Conservation (phyloP, 2,888 invertebrate genomes). For the Isotomurus palustris region DNA sequence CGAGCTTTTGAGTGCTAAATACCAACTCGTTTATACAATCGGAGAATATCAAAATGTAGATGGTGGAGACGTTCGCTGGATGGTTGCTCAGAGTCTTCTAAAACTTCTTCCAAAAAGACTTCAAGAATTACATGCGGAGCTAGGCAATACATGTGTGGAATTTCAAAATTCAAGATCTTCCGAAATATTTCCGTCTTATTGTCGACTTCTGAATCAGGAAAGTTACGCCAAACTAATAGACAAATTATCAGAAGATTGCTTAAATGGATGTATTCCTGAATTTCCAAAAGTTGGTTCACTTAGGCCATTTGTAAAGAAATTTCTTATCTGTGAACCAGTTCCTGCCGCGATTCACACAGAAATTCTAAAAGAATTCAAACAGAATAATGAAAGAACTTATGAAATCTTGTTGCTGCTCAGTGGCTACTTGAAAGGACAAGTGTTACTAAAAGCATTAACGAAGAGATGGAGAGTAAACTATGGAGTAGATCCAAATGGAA, state of each 20-base stretch:
- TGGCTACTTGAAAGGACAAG: conserved; percentile 28
- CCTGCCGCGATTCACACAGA: background rate
- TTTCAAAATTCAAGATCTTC: conserved; percentile 1
- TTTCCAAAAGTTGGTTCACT: background rate
- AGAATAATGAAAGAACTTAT: conserved; percentile 7
- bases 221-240: conserved; percentile 9
- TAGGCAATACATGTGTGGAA: background rate
- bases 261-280: no score
- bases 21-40: conserved; percentile 38
- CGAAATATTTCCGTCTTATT: no score
- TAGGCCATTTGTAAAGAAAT: conserved; percentile 6
- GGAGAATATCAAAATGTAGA: conserved; percentile 17
- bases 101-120: conserved; percentile 9
- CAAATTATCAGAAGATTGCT: conserved; percentile 8
- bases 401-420: conserved; percentile 24
- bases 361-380: conserved; percentile 4
- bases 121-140: background rate
- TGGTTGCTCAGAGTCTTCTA: conserved; percentile 21
- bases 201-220: background rate
- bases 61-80: conserved; percentile 33
- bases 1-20: conserved; percentile 36
- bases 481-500: conserved; percentile 25
- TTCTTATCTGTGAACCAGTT: conserved; percentile 5
- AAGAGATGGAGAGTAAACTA: conserved; percentile 41
- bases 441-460: conserved; percentile 18